Evolutionary conservation across 2,797 vertebrate genomes (phyloP).

Genomic region (Peromyscus attwateri): DNA sequence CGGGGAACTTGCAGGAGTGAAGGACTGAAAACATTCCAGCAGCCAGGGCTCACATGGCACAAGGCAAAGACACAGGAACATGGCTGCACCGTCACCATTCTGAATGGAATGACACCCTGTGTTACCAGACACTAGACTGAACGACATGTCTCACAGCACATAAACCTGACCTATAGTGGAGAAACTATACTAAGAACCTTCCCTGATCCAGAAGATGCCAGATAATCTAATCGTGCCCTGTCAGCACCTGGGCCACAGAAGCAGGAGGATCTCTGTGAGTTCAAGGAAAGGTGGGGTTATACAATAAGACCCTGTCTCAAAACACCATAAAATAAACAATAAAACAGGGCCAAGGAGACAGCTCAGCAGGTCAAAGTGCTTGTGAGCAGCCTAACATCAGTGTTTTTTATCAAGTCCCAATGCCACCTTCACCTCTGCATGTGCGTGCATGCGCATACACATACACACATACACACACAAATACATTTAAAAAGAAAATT

Average conservation of each 20-base stretch:
- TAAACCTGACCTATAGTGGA: neutral
- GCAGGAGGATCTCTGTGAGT: neutral
- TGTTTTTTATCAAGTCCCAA: neutral
- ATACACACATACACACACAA: neutral
- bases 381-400: neutral
- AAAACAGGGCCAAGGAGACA: neutral
- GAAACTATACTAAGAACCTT: neutral
- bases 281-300: neutral
- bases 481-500: neutral
- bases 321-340: neutral
- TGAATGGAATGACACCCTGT: neutral
- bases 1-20: neutral
- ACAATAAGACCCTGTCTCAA: neutral
- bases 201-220: neutral
- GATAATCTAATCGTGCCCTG: neutral
- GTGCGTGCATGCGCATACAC: fast-evolving
- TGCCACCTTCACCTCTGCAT: neutral
- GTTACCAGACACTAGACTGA: neutral
- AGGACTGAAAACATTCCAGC: neutral
- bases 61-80: neutral
- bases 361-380: neutral
- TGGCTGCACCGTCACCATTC: neutral
- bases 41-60: neutral
- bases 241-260: neutral
- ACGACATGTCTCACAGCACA: neutral